Evolutionary conservation across 2,797 vertebrate genomes (phyloP).

Genomic region (Liasis olivaceus): DNA sequence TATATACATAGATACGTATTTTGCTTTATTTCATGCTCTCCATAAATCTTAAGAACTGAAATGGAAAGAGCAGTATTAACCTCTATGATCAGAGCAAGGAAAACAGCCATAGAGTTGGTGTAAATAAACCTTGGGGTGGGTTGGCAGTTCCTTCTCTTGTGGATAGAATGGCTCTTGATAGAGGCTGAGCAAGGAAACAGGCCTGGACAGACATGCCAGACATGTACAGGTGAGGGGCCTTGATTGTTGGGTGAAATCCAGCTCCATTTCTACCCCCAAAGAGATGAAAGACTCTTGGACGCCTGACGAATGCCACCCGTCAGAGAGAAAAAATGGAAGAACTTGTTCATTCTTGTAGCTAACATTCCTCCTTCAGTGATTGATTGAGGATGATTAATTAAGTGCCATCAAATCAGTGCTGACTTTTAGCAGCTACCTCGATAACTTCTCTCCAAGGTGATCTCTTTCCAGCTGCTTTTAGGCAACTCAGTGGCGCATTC

Average conservation of each 20-base stretch:
- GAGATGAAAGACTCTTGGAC: too few species aligned
- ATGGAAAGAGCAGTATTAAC: not conserved
- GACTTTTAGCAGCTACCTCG: not conserved
- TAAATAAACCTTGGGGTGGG: not conserved
- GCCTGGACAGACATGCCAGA: too few species aligned
- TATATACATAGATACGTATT: not conserved
- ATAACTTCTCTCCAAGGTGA: not conserved
- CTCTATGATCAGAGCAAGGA: rapidly evolving
- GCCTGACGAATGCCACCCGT: too few species aligned
- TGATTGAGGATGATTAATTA: not conserved
- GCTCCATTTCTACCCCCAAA: too few species aligned
- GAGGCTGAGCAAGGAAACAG: too few species aligned
- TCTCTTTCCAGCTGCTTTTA: not conserved
- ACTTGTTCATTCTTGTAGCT: not conserved
- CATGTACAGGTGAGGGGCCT: too few species aligned
- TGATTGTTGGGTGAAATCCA: too few species aligned
- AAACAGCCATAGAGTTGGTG: slow-evolving; percentile 5
- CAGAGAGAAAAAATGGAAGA: too few species aligned
- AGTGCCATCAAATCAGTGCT: not conserved
- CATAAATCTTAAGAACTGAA: not conserved
- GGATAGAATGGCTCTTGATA: not conserved
- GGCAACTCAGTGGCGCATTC: not conserved
- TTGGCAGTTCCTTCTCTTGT: not conserved
- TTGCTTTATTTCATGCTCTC: slow-evolving; percentile 16
- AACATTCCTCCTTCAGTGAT: not conserved